Base-by-base conservation (phyloP, 2,113 vertebrate species). In the Beaufortia kweichowensis region DNA sequence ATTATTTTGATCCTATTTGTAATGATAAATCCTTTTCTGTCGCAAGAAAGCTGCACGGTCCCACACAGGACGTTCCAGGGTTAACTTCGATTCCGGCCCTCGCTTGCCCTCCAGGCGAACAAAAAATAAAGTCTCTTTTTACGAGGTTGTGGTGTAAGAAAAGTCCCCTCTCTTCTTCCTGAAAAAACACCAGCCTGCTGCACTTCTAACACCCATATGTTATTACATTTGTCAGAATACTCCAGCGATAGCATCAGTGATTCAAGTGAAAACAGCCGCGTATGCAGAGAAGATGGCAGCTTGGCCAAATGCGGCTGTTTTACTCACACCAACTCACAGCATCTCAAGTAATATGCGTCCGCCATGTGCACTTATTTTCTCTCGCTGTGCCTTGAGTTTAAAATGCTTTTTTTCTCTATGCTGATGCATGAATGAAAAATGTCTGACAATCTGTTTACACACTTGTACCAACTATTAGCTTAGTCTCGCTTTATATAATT, bases 41-140 rank as follows among this genome's bases (percentile, higher is more conserved):
- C n/a, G n/a, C n/a, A n/a, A n/a, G n/a, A n/a, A n/a, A n/a, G n/a
- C n/a, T n/a, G 59, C 24, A 50, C 78, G 69, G 70, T 79, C 75
- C 82, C 78, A 79, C 82, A 85, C 85, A 86, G 81, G 85, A 85
- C 85, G 84, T 81, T 81, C 79, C 63, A 12, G 76, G 85, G 83
- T 86, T 79, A 74, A 87, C 86, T 85, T 86, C 76, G 74, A 79
- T 77, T 62, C 82, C 71, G 78, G 75, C 75, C 75, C 46, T 28
- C 39, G 24, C 46, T 28, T 39, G 35, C 23, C 24, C 78, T 80
- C 74, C 85, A 53, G 46, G 76, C 77, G 63, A 81, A 82, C 72
- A 76, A 84, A 84, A 76, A 79, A 79, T 73, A 83, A 76, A 84
- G 81, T 76, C 35, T 68, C 50, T 82, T 71, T 85, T 78, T 86